phyloP scores from a whole-genome alignment of 2,113 vertebrate species.

The Grus americana region DNA sequence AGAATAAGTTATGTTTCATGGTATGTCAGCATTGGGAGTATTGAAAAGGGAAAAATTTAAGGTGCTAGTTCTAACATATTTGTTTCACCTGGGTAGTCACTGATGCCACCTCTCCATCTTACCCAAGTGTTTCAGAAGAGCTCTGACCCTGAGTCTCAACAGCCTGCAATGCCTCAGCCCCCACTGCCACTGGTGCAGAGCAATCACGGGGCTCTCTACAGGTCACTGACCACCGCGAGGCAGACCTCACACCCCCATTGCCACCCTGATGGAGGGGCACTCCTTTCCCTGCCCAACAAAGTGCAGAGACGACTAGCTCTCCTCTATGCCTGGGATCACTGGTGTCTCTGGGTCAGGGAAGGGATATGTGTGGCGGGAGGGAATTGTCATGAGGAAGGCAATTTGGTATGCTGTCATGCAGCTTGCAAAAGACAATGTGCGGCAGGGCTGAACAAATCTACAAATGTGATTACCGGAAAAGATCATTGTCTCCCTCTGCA shows the following conservation, averaged over 20 bases:
- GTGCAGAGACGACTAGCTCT: not conserved
- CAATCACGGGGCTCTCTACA: not conserved
- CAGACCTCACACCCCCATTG: fast-evolving
- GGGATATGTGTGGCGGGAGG: not conserved
- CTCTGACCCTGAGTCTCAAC: not conserved
- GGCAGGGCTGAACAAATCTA: not conserved
- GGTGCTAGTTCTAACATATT: not conserved
- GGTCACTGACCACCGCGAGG: fast-evolving
- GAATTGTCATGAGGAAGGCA: not conserved
- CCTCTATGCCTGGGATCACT: not conserved
- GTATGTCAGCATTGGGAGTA: fast-evolving
- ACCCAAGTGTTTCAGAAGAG: not conserved
- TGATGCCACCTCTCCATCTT: not conserved
- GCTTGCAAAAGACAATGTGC: not conserved
- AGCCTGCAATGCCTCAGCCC: not conserved
- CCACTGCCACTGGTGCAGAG: not conserved
- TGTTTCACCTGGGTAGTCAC: not conserved
- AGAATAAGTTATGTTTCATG: not conserved
- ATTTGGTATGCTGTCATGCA: not conserved
- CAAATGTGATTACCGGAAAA: not conserved
- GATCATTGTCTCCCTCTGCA: not conserved
- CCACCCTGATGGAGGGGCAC: not conserved
- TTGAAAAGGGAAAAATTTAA: not conserved
- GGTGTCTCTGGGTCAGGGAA: not conserved
- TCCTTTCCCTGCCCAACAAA: not conserved